phyloP scores from a whole-genome alignment of 2,113 vertebrate species.

The Fulica atra region DNA sequence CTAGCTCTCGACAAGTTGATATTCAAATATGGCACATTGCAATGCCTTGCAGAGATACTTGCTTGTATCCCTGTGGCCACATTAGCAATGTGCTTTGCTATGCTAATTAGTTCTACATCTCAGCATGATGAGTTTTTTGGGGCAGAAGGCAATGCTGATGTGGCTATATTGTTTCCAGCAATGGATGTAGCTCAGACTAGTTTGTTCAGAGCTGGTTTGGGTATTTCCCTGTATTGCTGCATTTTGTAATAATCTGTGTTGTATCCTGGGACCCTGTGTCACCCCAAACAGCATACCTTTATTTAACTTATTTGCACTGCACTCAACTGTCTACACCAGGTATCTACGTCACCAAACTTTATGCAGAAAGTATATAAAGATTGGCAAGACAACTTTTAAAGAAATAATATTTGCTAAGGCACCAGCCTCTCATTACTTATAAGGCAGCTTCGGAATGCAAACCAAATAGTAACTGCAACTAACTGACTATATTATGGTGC shows the following conservation, averaged over 20 bases:
- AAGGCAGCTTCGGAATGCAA: neutral
- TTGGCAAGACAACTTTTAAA: neutral
- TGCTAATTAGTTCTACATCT: neutral
- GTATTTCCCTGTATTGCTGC: neutral
- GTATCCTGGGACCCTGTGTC: neutral
- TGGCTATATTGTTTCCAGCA: neutral
- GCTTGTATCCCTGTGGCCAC: neutral
- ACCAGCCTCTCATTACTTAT: neutral
- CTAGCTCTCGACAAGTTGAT: neutral
- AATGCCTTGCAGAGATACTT: constrained; percentile 22
- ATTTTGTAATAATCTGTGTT: neutral
- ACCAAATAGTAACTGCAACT: neutral
- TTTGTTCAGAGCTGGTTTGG: neutral
- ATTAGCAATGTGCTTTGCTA: neutral
- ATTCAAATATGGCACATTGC: neutral
- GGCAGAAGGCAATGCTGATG: neutral
- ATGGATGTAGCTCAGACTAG: neutral
- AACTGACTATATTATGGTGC: neutral
- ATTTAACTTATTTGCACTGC: neutral
- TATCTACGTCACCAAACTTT: neutral
- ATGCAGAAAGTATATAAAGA: neutral
- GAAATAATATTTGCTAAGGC: neutral
- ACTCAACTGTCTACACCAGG: neutral
- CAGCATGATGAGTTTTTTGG: neutral
- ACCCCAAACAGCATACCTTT: neutral